Base-by-base conservation (phyloP, 2,888 invertebrate species). In the Apodemia duryi region DNA sequence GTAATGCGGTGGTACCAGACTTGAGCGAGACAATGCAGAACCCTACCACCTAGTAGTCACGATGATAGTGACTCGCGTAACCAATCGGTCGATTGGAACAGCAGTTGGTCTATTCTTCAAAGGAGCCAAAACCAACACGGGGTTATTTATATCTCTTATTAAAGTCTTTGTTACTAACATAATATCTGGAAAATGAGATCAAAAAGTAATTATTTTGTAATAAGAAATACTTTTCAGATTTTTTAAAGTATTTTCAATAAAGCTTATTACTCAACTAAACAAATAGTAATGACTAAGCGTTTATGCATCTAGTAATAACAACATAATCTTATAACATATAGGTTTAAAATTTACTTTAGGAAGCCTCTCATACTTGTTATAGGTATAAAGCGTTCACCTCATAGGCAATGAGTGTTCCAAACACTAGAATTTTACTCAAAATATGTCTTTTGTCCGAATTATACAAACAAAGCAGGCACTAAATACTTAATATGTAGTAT, bases 291-390 rank as follows among this genome's bases (percentile, higher is more conserved):
- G 84, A 85, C 91, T 91, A 91, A 87, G 91, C 89, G 82, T 89
- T 84, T 86, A 88, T 85, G 85, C 88, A 87, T 85, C 86, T 89
- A 91, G 81, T 83, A 86, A 91, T 90, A 91, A 91, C 90, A 91
- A 91, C 91, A 86, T 84, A 91, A 90, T 79, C 84, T 85, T 83
- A 88, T 86, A 90, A 88, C 85, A 80, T 83, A 84, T 87, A 86
- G 83, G 11, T 85, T 85, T 84, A 78, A 76, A 79, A 73, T 79
- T 78, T 78, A 78, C 72, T 82, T 83, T 85, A 88, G 86, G 84
- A 91, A 91, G 91, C 91, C 91, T 91, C 91, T 86, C 77, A 72
- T 80, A 83, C 79, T 81, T 82, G 82, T 85, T 79, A 80, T 77
- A 78, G 75, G 77, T 80, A 78, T 75, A 76, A 80, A 81, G 82